These are phyloP conservation scores for Percopsis omiscomaycus DNA, from an alignment of 2,797 vertebrate genomes.

Conservation along the genomic window DNA sequence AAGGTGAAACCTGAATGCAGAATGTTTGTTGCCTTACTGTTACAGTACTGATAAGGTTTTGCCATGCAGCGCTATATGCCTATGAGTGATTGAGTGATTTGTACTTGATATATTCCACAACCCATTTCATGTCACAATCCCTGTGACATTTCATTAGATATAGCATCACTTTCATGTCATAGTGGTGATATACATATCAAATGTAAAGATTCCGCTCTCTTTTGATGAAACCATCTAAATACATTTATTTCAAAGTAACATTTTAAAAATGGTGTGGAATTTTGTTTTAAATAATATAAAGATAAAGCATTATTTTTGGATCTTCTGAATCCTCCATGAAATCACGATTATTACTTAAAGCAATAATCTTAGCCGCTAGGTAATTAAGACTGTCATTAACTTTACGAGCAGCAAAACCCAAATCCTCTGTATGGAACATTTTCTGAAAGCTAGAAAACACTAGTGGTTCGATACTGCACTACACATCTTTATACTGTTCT, in stretches of 20 bases:
- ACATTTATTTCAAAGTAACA: not conserved
- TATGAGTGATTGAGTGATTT: conserved; percentile 57
- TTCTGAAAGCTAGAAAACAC: conserved; percentile 32
- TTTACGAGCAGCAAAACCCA: conserved; percentile 28
- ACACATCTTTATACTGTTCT: conserved; percentile 33
- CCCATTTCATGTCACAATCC: conserved; percentile 65
- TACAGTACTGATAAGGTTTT: conserved; percentile 54
- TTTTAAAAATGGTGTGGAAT: not conserved
- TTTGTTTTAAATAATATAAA: conserved; percentile 1
- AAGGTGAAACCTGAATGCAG: conserved; percentile 16
- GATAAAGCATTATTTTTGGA: conserved; percentile 22
- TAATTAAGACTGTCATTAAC: conserved; percentile 50
- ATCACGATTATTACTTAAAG: conserved; percentile 31
- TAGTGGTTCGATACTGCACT: conserved; percentile 30
- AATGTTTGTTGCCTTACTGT: conserved; percentile 42
- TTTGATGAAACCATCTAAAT: conserved; percentile 1
- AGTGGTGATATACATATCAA: conserved; percentile 56
- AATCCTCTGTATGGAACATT: conserved; percentile 40
- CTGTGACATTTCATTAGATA: conserved; percentile 50
- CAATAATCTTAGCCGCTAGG: conserved; percentile 39
- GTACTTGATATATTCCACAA: conserved; percentile 60
- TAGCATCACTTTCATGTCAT: conserved; percentile 45
- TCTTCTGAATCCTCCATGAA: conserved; percentile 36
- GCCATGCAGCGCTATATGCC: conserved; percentile 14
- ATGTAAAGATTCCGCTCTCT: conserved; percentile 18